phyloP scores from a whole-genome alignment of 2,113 vertebrate species.

The Aptenodytes forsteri region DNA sequence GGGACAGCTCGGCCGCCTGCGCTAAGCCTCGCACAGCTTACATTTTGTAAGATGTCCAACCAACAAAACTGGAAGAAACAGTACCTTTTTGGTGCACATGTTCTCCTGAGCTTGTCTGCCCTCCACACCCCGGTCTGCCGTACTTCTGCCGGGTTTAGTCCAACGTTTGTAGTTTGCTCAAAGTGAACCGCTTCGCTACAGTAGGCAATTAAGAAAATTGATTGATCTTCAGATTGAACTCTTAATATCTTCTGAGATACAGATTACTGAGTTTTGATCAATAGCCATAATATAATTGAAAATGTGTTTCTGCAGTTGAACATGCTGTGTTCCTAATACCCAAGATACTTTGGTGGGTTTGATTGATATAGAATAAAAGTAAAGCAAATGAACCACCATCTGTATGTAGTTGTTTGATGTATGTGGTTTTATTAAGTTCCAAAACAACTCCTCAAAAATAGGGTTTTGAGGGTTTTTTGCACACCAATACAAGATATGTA shows the following conservation, averaged over 20 bases:
- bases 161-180: not conserved
- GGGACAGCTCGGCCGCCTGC: not conserved
- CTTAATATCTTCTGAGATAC: not conserved
- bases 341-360: not conserved
- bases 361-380: not conserved
- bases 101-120: not conserved
- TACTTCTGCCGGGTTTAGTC: rapidly evolving
- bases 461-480: not conserved
- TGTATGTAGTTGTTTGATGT: not conserved
- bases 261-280: conserved; percentile 12
- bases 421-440: not conserved
- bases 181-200: not conserved
- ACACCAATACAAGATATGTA: not conserved
- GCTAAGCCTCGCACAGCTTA: not conserved
- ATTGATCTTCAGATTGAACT: not conserved
- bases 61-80: not conserved
- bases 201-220: not conserved
- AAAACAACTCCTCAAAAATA: not conserved
- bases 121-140: rapidly evolving
- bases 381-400: not conserved
- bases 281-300: not conserved
- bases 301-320: not conserved
- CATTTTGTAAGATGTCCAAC: not conserved
- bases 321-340: not conserved
- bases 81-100: rapidly evolving